Evolutionary conservation across 2,797 vertebrate species (phyloP).

Genomic region (Myripristis jacobus): DNA sequence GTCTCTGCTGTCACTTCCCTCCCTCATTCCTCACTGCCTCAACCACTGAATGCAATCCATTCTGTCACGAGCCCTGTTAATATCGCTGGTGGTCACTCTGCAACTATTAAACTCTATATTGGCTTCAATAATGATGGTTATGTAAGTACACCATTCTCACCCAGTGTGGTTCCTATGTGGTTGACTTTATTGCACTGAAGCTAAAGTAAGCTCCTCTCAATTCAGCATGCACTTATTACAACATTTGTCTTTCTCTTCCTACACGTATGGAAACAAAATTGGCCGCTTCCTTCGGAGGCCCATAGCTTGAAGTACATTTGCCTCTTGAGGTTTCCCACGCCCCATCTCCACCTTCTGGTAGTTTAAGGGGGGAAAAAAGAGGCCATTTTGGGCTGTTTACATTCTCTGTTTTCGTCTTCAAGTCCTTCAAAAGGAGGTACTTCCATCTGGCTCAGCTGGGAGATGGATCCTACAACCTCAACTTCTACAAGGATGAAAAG

Average conservation of each 20-base stretch:
- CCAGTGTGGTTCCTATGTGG: background rate
- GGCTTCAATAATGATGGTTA: background rate
- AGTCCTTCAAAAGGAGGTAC: conserved; percentile 99
- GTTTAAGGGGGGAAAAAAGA: conserved; percentile 53
- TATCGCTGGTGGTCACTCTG: background rate
- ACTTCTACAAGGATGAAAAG: conserved; percentile 99
- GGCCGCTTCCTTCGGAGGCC: conserved; percentile 3
- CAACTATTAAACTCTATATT: background rate
- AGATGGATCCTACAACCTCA: conserved; percentile 98
- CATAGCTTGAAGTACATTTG: conserved; percentile 11
- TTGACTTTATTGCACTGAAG: background rate
- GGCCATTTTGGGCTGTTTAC: conserved; percentile 25
- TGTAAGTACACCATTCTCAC: background rate
- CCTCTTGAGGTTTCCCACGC: conserved; percentile 48
- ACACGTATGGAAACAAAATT: background rate
- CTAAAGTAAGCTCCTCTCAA: background rate
- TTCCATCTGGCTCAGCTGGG: conserved; percentile 97
- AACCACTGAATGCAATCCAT: too few relatives aligned
- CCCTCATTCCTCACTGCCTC: background rate
- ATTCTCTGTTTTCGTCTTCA: conserved; percentile 21
- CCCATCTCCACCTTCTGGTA: conserved; percentile 31
- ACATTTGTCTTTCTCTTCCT: too few relatives aligned
- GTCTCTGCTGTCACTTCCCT: background rate
- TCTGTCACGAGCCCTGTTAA: too few relatives aligned
- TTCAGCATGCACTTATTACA: too few relatives aligned